A percentile compares a stretch with the other conserved stretches of the same genome.
These are phyloP conservation scores for Podotricha telesiphe DNA, from an alignment of 2,888 invertebrate species.

Conservation along the genomic window DNA sequence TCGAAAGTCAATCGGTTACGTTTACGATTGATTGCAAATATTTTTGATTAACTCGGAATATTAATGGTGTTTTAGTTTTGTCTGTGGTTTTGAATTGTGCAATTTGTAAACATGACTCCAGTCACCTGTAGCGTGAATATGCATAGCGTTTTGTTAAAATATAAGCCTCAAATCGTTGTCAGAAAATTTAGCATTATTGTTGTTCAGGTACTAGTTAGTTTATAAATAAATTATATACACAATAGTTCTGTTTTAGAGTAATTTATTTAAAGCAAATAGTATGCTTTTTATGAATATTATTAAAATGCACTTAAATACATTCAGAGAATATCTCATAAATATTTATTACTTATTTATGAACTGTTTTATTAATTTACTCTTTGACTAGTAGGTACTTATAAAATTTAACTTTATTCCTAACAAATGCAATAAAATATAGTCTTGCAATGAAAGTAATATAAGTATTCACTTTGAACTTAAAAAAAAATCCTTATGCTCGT, in stretches of 20 bases:
- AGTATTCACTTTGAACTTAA: too few species aligned
- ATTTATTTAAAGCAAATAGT: neutral
- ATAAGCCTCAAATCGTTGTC: neutral
- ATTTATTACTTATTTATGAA: too few species aligned
- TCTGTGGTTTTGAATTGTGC: conserved; percentile 14
- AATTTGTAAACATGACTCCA: conserved; percentile 8
- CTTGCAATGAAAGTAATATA: too few species aligned
- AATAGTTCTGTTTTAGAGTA: neutral
- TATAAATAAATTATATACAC: neutral
- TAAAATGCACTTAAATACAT: neutral
- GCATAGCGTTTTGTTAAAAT: conserved; percentile 38
- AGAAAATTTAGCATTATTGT: neutral
- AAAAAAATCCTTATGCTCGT: too few species aligned
- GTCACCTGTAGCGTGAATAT: neutral
- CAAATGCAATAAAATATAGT: too few species aligned
- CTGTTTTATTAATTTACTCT: too few species aligned
- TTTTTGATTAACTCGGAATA: neutral
- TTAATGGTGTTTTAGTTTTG: conserved; percentile 1
- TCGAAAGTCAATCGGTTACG: conserved; percentile 8
- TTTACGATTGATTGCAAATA: conserved; percentile 7
- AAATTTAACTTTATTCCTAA: too few species aligned
- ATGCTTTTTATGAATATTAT: neutral
- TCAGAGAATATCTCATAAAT: too few species aligned
- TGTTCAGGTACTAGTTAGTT: neutral
- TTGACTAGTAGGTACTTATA: too few species aligned